Conservation (phyloP, 2,888 invertebrate species). For the Agriopis aurantiaria region DNA sequence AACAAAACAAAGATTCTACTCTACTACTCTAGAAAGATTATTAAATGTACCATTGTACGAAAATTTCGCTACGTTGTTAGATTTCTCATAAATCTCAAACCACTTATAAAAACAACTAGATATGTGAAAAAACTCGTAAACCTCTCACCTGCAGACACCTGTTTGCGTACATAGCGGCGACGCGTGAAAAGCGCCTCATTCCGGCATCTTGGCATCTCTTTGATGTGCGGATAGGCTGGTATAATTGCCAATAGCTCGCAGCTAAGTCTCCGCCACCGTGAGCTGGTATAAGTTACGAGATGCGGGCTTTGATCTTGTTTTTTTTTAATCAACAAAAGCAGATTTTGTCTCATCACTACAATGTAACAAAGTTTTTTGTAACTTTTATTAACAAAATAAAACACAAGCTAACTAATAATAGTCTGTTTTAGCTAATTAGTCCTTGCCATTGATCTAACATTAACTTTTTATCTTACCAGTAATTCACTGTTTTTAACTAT, state of each 20-base stretch:
- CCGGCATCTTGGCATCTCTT: constrained; percentile 66
- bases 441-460: too few species aligned
- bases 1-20: neutral
- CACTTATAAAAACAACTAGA: constrained; percentile 13
- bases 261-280: constrained; percentile 59
- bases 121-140: constrained; percentile 23
- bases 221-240: constrained; percentile 73
- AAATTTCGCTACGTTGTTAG: neutral
- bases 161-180: constrained; percentile 50
- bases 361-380: too few species aligned
- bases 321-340: too few species aligned
- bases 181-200: constrained; percentile 63
- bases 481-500: too few species aligned
- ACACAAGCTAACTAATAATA: too few species aligned
- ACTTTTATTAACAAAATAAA: too few species aligned
- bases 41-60: neutral
- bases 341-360: too few species aligned
- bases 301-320: too few species aligned
- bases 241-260: constrained; percentile 81
- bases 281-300: constrained; percentile 45
- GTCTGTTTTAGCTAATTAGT: too few species aligned
- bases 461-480: too few species aligned
- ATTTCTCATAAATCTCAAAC: neutral
- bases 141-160: constrained; percentile 45
- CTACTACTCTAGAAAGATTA: neutral